These are phyloP conservation scores for Cantharis rustica DNA, from an alignment of 2,888 invertebrate genomes.

Conservation along the genomic window DNA sequence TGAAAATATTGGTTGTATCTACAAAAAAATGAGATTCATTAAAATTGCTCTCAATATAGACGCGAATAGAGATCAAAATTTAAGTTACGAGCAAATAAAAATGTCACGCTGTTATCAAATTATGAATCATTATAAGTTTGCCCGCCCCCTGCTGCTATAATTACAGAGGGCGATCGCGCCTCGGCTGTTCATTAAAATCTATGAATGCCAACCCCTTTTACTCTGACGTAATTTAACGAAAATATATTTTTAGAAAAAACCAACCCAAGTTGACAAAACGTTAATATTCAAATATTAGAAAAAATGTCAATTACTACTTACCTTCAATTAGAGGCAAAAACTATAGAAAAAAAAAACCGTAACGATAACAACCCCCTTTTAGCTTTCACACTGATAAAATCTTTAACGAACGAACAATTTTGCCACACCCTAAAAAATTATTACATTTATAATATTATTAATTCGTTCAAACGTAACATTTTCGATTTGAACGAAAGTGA, in stretches of 20 bases:
- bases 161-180: constrained; percentile 29
- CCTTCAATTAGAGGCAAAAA: constrained; percentile 11
- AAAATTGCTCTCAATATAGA: constrained; percentile 8
- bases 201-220: constrained; percentile 27
- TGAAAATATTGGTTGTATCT: not conserved
- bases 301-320: not conserved
- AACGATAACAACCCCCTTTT: not conserved
- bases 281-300: not conserved
- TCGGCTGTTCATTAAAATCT: constrained; percentile 30
- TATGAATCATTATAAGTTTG: constrained; percentile 32
- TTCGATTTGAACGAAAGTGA: constrained; percentile 6
- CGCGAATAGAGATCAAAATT: constrained; percentile 23
- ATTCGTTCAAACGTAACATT: not conserved
- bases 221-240: constrained; percentile 12
- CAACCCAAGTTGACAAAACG: not conserved
- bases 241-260: constrained; percentile 10
- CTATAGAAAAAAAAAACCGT: constrained; percentile 8
- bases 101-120: constrained; percentile 33
- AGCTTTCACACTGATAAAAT: constrained; percentile 8
- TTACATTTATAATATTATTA: constrained; percentile 9
- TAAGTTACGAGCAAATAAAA: constrained; percentile 26
- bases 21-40: not conserved
- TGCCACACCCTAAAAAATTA: constrained; percentile 19
- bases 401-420: constrained; percentile 15
- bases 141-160: constrained; percentile 29